Evolutionary conservation across 2,113 vertebrate species (phyloP).

Genomic region (Cyanoderma ruficeps): DNA sequence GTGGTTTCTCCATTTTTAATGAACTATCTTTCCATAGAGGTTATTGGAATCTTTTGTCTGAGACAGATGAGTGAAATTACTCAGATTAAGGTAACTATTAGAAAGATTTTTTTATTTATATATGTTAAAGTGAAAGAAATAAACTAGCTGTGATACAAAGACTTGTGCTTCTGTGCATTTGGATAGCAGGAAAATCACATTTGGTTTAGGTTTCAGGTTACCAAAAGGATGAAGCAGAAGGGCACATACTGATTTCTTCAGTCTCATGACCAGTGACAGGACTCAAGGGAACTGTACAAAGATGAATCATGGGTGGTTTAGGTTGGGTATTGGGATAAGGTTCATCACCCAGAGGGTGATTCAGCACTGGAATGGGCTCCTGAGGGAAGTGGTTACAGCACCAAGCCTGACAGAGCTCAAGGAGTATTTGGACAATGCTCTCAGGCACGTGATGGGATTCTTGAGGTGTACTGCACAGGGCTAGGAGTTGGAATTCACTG

Average conservation of each 20-base stretch:
- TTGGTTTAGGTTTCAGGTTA: neutral
- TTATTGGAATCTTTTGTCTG: neutral
- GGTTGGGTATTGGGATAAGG: neutral
- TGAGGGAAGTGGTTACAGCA: neutral
- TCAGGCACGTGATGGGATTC: neutral
- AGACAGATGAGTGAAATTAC: neutral
- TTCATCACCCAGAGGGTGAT: neutral
- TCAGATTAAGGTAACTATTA: neutral
- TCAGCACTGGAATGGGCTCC: neutral
- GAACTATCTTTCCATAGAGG: neutral
- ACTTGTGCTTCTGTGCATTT: neutral
- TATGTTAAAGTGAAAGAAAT: neutral
- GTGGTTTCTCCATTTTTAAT: neutral
- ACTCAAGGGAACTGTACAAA: neutral
- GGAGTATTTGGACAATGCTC: neutral
- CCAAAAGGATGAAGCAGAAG: neutral
- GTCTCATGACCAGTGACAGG: neutral
- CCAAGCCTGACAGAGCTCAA: neutral
- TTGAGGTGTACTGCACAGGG: neutral
- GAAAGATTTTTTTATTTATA: neutral
- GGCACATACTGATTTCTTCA: neutral
- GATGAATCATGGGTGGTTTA: neutral
- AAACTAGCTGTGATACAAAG: neutral
- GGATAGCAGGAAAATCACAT: neutral
- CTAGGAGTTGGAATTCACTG: neutral